Percentiles rank a stretch among this genome's conserved stretches.
Evolutionary conservation across 2,113 vertebrate species (phyloP).

Genomic region (Quiscalus mexicanus): DNA sequence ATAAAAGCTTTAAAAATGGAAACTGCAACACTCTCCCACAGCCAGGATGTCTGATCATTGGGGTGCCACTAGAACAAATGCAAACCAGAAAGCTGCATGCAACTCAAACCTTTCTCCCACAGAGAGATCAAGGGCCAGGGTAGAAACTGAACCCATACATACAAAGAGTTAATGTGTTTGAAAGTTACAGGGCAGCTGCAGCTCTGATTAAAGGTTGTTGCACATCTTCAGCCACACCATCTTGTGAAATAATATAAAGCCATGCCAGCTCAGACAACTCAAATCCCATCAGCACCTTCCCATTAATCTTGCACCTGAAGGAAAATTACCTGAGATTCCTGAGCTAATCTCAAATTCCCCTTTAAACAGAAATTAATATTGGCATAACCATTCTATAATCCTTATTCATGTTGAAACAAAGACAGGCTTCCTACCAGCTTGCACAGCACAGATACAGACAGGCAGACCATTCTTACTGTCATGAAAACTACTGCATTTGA

Average conservation of each 20-base stretch:
- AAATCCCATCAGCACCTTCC: background rate
- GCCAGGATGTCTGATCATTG: background rate
- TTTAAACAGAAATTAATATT: background rate
- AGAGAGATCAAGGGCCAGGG: background rate
- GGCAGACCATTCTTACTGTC: background rate
- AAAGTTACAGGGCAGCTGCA: background rate
- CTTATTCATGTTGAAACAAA: slow-evolving; percentile 43
- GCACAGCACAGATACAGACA: background rate
- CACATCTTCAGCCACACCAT: background rate
- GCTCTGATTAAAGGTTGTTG: background rate
- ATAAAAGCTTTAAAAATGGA: background rate
- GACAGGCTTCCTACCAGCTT: background rate
- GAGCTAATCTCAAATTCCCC: slow-evolving; percentile 4
- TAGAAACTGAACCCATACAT: background rate
- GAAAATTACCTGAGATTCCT: slow-evolving; percentile 15
- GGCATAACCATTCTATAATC: background rate
- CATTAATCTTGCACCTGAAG: slow-evolving; percentile 19
- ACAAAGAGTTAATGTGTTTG: background rate
- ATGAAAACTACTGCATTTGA: background rate
- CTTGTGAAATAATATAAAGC: background rate
- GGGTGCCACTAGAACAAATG: background rate
- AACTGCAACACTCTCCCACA: background rate
- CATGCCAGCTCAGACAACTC: background rate
- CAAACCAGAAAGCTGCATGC: background rate
- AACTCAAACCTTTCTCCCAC: background rate